Evolutionary conservation across 2,888 invertebrate genomes (phyloP).

Genomic region (Diplazon laetatorius): DNA sequence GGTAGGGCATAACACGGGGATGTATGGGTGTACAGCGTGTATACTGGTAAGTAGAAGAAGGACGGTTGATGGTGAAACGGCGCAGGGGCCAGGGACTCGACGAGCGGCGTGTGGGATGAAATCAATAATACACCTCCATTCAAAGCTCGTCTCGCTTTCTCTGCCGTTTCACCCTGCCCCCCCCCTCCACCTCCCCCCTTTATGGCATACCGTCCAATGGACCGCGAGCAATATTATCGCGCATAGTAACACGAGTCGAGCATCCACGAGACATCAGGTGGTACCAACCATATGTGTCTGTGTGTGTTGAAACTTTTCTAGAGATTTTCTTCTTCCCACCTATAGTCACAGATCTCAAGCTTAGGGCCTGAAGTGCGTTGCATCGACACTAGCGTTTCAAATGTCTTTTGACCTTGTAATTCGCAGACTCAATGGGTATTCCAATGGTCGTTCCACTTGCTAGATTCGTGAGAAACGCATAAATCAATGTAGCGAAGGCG

Average conservation of each 20-base stretch:
- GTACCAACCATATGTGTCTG: neutral
- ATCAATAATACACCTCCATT: slow-evolving; percentile 79
- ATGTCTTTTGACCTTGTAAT: too few species aligned
- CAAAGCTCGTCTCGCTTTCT: slow-evolving; percentile 68
- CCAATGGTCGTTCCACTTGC: too few species aligned
- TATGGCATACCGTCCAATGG: slow-evolving; percentile 13
- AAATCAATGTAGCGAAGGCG: too few species aligned
- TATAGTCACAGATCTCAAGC: too few species aligned
- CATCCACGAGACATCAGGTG: neutral
- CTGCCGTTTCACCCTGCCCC: slow-evolving; percentile 17
- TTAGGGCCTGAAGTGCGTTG: too few species aligned
- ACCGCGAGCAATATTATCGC: slow-evolving; percentile 35
- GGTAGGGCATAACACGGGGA: neutral
- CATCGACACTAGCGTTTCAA: too few species aligned
- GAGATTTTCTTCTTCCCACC: too few species aligned
- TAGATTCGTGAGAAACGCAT: too few species aligned
- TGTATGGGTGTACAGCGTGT: slow-evolving; percentile 9
- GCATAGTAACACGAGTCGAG: slow-evolving; percentile 16
- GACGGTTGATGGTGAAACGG: slow-evolving; percentile 49
- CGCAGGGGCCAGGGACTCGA: slow-evolving; percentile 55
- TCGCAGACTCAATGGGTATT: too few species aligned
- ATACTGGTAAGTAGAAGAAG: slow-evolving; percentile 46
- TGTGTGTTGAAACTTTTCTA: too few species aligned
- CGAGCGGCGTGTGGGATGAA: slow-evolving; percentile 70
- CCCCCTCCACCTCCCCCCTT: too few species aligned